Base-by-base conservation (phyloP, 2,888 invertebrate genomes). In the Heliconius aoede region DNA sequence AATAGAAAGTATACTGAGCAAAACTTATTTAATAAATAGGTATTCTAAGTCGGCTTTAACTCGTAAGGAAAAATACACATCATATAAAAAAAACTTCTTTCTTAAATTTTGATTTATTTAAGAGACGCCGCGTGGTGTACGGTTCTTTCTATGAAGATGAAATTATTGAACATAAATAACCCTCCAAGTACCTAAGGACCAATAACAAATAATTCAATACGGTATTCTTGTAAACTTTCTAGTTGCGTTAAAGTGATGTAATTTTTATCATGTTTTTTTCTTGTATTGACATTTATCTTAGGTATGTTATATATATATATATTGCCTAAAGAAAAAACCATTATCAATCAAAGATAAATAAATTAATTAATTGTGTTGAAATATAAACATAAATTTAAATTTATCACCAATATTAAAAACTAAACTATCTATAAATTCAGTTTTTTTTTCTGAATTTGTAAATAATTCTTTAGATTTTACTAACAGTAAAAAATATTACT, bases 401-500 rank as follows among this genome's bases (percentile, higher is more conserved):
- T 60, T 28, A 60, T 60, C 36, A 36, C 36, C 8, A 36, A 36
- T 36, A 36, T 36, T 0, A 3, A 36, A 36, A 36, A 11, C 11
- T 36, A 36, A 11, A 36, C 36, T 36, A 36, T 36, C 2, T 36
- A 36, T 36, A 36, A 36, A 36, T 36, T 32, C 32, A 11, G 36
- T 36, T 36, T 36, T 11, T 36, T 36, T 36, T 36, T 36, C 11
- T 36, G 36, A 36, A 36, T 36, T 36, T 36, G 36, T 36, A 36
- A 11, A 36, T 36, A 36, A 36, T 36, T 36, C 36, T 11, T 36
- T 36, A 8, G 11, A 36, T 36, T 36, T 36, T 11, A 36, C 36
- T 36, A 36, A 36, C 11, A 36, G 11, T 36, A 36, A 36, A 36
- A 36, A 36, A 36, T 46, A 46, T 46, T 18, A 60, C 78, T 89